Conservation (phyloP, 2,113 vertebrate genomes). For the Lagopus leucura region DNA sequence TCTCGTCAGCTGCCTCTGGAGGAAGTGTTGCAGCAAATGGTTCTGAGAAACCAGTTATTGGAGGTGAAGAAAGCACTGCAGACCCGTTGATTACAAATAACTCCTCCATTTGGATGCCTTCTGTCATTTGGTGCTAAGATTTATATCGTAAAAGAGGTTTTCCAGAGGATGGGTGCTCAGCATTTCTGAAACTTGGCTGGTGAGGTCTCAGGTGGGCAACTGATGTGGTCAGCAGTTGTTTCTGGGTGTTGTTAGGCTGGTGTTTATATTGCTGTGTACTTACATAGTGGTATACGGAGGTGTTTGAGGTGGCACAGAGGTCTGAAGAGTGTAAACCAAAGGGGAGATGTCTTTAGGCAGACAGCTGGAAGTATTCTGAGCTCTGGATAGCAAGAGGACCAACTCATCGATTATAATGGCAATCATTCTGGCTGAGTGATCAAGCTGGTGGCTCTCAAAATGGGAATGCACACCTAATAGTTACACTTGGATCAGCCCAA, state of each 20-base stretch:
- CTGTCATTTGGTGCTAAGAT: background rate
- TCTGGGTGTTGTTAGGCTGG: background rate
- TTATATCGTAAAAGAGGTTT: accelerated
- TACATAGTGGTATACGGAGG: accelerated
- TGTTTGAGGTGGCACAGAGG: background rate
- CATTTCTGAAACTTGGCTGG: background rate
- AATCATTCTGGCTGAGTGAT: background rate
- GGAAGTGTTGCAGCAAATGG: background rate
- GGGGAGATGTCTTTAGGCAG: background rate
- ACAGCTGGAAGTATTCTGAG: background rate
- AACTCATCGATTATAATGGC: too few relatives aligned
- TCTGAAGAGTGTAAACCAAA: background rate
- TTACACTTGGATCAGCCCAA: accelerated
- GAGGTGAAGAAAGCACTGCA: background rate
- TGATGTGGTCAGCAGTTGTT: accelerated
- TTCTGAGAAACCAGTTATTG: background rate
- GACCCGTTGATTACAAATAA: background rate
- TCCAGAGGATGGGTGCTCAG: background rate
- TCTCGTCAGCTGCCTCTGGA: background rate
- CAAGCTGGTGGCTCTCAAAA: background rate
- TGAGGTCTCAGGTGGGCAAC: background rate
- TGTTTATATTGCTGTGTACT: accelerated
- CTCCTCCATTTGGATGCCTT: background rate
- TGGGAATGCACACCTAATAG: accelerated
- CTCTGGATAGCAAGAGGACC: background rate